Base-by-base conservation (phyloP, 2,888 invertebrate species). In the Mimas tiliae region DNA sequence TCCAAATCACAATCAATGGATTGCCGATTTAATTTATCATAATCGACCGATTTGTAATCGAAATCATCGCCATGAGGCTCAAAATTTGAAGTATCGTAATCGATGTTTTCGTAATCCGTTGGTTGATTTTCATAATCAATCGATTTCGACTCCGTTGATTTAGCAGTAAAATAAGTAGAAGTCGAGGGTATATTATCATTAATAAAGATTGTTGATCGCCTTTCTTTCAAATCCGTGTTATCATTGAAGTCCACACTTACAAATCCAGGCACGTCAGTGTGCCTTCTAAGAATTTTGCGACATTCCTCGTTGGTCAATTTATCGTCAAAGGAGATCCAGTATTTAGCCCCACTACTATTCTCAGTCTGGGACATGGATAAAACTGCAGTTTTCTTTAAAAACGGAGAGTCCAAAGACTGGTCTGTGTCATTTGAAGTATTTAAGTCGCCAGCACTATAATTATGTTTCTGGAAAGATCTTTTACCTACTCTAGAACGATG, bases 251-350 rank as follows among this genome's bases (percentile, higher is more conserved):
- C 73, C 7, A 83, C 64, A 0, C 77, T 72, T 6, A 90, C 79
- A 67, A 91, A 93, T 65, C 91, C 92, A 0, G 92, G 91, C 1
- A 88, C 7, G 4, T 66, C 53, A 0, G 52, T 63, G 16, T 62
- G 45, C 8, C 53, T 27, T 21, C 66, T 63, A 45, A 52, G 16
- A 34, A 47, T 11, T 21, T 58, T 58, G 0, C 11, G 42, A 58
- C 58, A 42, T 11, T 87, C 86, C 1, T 70, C 72, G 14, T 47
- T 19, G 21, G 48, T 33, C 14, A 52, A 1, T 65, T 78, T 82
- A 14, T 91, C 89, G 52, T 93, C 91, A 65, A 94, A 94, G 0
- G 93, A 93, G 0, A 94, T 47, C 94, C 94, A 94, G 55, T 91
- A 94, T 70, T 93, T 94, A 0, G 93, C 77, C 0, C 94, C 94